phyloP scores from a whole-genome alignment of 2,113 vertebrate genomes.

The Euleptes europaea region DNA sequence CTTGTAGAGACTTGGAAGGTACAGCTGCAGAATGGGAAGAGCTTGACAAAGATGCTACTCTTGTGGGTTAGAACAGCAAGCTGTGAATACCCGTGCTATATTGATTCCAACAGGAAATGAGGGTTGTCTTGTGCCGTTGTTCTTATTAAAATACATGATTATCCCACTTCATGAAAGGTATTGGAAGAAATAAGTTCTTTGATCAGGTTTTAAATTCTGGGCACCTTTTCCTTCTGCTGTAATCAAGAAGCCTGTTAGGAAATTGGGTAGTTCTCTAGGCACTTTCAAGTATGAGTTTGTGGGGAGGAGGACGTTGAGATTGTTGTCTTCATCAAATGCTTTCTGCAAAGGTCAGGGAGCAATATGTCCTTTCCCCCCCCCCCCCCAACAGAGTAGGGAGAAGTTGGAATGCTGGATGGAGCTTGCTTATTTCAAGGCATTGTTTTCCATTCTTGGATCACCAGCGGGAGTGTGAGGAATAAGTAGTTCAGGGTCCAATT shows the following conservation, averaged over 20 bases:
- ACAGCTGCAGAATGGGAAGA: not conserved
- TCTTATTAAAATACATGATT: conserved; percentile 4
- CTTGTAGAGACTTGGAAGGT: conserved; percentile 25
- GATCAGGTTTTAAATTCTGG: not conserved
- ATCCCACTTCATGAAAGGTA: not conserved
- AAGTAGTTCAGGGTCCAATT: not conserved
- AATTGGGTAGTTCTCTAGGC: not conserved
- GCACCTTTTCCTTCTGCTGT: not conserved
- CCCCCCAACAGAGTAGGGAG: not conserved
- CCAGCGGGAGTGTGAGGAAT: not conserved
- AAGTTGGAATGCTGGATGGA: not conserved
- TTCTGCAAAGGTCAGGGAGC: not conserved
- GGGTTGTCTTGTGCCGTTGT: conserved; percentile 36
- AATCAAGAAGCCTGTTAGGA: not conserved
- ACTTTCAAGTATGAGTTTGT: not conserved
- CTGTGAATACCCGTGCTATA: not conserved
- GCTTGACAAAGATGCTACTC: conserved; percentile 28
- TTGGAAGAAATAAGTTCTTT: conserved; percentile 6
- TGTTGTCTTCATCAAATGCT: not conserved
- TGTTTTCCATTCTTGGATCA: not conserved
- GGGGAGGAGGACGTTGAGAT: not conserved
- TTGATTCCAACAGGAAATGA: conserved; percentile 18
- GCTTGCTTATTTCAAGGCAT: not conserved
- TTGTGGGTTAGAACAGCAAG: not conserved
- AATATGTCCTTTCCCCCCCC: not conserved